A percentile compares a stretch with the other conserved stretches of the same genome.
Conservation (phyloP, 2,113 vertebrate species). For the Chaetorhynchus papuensis region DNA sequence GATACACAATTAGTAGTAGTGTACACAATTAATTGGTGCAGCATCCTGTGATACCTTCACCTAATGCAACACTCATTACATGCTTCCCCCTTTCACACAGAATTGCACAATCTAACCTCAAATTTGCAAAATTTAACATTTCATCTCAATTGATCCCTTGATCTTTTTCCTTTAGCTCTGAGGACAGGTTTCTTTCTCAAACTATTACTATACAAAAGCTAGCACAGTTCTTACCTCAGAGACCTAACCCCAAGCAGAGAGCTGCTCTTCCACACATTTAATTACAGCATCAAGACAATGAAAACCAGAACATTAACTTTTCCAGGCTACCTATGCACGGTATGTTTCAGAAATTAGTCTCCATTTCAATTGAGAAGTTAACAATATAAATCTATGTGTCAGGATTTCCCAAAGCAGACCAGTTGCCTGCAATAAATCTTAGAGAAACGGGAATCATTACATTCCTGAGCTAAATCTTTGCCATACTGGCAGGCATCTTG, state of each 20-base stretch:
- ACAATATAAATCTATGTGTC: not conserved
- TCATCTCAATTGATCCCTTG: not conserved
- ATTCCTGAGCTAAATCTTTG: not conserved
- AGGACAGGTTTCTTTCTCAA: not conserved
- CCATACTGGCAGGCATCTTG: not conserved
- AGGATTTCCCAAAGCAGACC: not conserved
- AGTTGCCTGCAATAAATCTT: not conserved
- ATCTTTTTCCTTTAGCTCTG: not conserved
- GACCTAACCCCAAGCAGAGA: not conserved
- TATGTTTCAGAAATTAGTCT: not conserved
- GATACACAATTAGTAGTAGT: no score
- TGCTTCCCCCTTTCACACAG: not conserved
- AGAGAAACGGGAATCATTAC: not conserved
- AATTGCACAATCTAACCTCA: conserved; percentile 1
- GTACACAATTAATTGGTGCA: not conserved
- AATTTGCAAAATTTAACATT: not conserved
- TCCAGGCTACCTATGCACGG: not conserved
- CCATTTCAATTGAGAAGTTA: not conserved
- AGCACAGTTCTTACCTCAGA: not conserved
- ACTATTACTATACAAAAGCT: not conserved
- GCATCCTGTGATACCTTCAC: not conserved
- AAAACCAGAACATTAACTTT: not conserved
- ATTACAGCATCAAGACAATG: not conserved
- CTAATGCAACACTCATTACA: not conserved
- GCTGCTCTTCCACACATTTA: not conserved